Base-by-base conservation (phyloP, 2,113 vertebrate species). In the Leuciscus idus region DNA sequence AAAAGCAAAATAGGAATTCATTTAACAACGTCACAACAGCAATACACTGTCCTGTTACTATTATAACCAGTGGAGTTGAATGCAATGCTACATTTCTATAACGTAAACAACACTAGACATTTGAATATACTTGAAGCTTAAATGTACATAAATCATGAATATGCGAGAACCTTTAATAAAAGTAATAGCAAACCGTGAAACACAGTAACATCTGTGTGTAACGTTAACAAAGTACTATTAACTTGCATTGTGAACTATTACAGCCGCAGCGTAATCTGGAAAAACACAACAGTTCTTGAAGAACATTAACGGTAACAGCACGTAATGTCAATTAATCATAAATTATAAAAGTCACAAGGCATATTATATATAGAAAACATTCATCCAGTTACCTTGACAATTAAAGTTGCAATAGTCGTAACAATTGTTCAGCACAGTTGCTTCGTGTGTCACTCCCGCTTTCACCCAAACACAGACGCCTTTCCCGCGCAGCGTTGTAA, bases 401-500 rank as follows among this genome's bases (percentile, higher is more conserved):
- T 11, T 19, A 19, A 66, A 64, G 79, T 11, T 66, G n/a, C 17
- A 46, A 66, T 2, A 68, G 1, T 30, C 17, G 26, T 50, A 23
- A 52, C 17, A 50, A 52, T 7, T 81, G 78, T 28, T 82, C n/a
- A 7, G 4, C 21, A 61, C 21, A 30, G 80, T 33, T 36, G 17
- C 36, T 30, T 12, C n/a, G 23, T 50, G 79, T 61, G 7, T 66
- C 17, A 9, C 26, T 55, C 68, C 46, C 78, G 61, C 68, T 76
- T 33, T 73, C 87, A 84, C 28, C 83, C 46, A 79, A 87, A 81
- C 75, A 84, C 75, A 84, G 21, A 9, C 50, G 30, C 30, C 23
- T 88, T 88, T 88, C 87, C 87, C 87, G 87, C 87, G 68, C 87
- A 76, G 66, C 8, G 43, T 75, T 81, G 48, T 50, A 28, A 62